A percentile compares a stretch with the other conserved stretches of the same genome.
Conservation (phyloP, 2,797 vertebrate genomes). For the Propithecus perrieri region DNA sequence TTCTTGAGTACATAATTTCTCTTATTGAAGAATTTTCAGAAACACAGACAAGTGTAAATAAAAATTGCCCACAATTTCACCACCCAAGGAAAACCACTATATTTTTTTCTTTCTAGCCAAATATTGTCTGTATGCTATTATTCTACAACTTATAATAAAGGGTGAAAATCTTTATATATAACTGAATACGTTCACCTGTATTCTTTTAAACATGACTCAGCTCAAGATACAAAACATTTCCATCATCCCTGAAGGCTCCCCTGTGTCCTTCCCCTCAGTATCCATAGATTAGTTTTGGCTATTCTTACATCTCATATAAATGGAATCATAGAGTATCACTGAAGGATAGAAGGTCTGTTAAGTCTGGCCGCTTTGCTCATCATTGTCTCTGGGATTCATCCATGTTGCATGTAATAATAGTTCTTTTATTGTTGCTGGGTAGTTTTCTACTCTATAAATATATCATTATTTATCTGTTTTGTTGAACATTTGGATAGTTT, state of each 20-base stretch:
- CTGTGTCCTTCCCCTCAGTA: neutral
- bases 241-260: neutral
- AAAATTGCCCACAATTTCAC: neutral
- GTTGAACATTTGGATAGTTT: constrained; percentile 17
- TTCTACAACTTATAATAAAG: neutral
- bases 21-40: neutral
- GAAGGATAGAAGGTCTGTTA: neutral
- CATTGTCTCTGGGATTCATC: neutral
- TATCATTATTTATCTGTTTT: neutral
- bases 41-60: neutral
- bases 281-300: neutral
- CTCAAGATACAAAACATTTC: neutral
- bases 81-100: neutral
- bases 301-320: neutral
- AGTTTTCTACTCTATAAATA: neutral
- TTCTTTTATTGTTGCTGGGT: neutral
- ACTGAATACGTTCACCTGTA: neutral
- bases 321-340: neutral
- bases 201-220: constrained; percentile 27
- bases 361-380: neutral
- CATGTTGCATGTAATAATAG: neutral
- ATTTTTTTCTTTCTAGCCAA: neutral
- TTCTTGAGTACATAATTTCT: neutral
- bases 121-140: constrained; percentile 14
- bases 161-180: constrained; percentile 28